Percentiles rank a stretch among this genome's conserved stretches.
Evolutionary conservation across 2,113 vertebrate genomes (phyloP).

Genomic region (Madoqua kirkii): DNA sequence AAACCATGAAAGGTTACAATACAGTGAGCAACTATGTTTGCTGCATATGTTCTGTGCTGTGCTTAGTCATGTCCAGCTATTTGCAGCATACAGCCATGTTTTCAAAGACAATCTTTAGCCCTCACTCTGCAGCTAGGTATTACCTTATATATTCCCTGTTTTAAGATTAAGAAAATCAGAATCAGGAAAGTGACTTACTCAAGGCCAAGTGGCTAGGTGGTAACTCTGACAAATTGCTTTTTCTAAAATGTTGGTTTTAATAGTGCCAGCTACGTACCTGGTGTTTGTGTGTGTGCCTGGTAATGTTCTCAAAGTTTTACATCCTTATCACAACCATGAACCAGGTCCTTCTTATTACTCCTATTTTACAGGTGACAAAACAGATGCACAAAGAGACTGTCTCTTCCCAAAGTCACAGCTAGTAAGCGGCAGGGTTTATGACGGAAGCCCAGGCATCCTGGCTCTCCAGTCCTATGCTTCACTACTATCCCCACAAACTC

Average conservation of each 20-base stretch:
- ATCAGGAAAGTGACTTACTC: not conserved
- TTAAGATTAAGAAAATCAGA: not conserved
- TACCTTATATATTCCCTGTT: not conserved
- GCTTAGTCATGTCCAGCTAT: not conserved
- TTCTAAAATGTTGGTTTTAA: not conserved
- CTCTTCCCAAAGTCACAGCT: not conserved
- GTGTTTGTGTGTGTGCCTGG: not conserved
- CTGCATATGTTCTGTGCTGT: not conserved
- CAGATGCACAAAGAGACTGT: not conserved
- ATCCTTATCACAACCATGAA: not conserved
- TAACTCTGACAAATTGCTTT: not conserved
- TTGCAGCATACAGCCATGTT: not conserved
- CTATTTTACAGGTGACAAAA: not conserved
- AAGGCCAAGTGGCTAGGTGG: not conserved
- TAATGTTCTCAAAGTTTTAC: not conserved
- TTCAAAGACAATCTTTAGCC: not conserved
- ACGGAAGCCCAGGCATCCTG: not conserved
- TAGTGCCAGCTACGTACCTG: not conserved
- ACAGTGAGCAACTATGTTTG: not conserved
- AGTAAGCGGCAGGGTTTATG: not conserved
- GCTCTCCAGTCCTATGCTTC: not conserved
- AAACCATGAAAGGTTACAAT: not conserved
- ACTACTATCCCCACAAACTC: not conserved
- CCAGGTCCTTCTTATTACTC: not conserved
- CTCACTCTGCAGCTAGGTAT: not conserved